Evolutionary conservation across 2,113 vertebrate genomes (phyloP).

Genomic region (Nothoprocta pentlandii): DNA sequence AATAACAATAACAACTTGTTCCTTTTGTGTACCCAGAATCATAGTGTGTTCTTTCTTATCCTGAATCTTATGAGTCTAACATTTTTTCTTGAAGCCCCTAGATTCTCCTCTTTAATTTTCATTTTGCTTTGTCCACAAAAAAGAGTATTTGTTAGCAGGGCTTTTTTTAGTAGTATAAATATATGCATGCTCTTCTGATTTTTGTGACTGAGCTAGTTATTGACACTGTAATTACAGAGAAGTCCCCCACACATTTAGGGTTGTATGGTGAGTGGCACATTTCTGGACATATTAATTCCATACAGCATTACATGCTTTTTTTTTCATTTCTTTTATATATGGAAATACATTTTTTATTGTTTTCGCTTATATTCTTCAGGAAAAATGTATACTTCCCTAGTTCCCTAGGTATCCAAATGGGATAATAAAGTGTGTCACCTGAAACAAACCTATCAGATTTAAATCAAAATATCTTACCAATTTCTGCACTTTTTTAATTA

Average conservation of each 20-base stretch:
- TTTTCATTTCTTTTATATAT: not conserved
- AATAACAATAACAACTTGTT: not conserved
- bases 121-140: not conserved
- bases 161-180: not conserved
- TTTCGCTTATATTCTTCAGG: not conserved
- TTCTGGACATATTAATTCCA: not conserved
- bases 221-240: not conserved
- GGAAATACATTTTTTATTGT: not conserved
- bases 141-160: not conserved
- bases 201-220: not conserved
- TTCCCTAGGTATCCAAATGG: not conserved
- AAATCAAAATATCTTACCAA: not conserved
- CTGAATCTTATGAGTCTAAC: not conserved
- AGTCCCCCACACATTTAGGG: not conserved
- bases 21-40: not conserved
- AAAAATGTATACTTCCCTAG: not conserved
- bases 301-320: rapidly evolving
- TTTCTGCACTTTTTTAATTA: not conserved
- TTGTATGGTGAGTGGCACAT: rapidly evolving
- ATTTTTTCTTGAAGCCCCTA: not conserved
- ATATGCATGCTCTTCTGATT: not conserved
- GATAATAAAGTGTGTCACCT: not conserved
- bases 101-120: not conserved
- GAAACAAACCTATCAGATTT: not conserved
- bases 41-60: not conserved